Base-by-base conservation (phyloP, 2,888 invertebrate genomes). In the Blastobasis lacticolella region DNA sequence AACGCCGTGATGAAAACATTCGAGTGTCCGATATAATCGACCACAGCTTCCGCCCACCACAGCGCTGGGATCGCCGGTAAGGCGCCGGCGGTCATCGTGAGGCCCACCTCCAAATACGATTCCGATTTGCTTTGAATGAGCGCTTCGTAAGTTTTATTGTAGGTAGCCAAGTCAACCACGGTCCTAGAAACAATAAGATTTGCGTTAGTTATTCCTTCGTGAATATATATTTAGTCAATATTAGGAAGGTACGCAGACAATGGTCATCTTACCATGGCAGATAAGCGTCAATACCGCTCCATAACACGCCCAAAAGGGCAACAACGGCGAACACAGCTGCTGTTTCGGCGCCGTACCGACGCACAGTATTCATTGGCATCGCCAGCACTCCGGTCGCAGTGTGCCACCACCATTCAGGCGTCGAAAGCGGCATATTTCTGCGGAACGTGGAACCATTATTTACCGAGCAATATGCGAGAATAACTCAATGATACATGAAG, bases 331-430 rank as follows among this genome's bases (percentile, higher is more conserved):
- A 90, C 1, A 95, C 85, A 0, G 92, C 92, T 1, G 90, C 90
- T 6, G 92, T 94, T 80, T 95, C 95, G 5, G 92, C 91, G 41
- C 93, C 92, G 71, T 94, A 94, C 49, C 93, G 91, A 41, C 94
- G 90, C 48, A 94, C 92, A 5, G 93, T 90, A 58, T 92, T 94
- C 94, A 94, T 93, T n/a, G 94, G 94, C 70, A 94, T 85, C 7
- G 94, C 92, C 52, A 94, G 69, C 80, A 93, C 91, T 43, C 94
- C 94, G 7, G 93, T 93, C 64, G 93, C 90, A 3, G 94, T 94
- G 68, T 94, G 94, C 94, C 94, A 95, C 94, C 94, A 95, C 94
- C 95, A 94, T 77, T 95, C 95, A 0, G 94, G 94, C 1, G 94
- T 94, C 64, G 94, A 93, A 7, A 95, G 77, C 0, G 94, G 94